Percentiles rank a stretch among this genome's conserved stretches.
Conservation (phyloP, 1,140 invertebrate genomes). For the Galleria mellonella region DNA sequence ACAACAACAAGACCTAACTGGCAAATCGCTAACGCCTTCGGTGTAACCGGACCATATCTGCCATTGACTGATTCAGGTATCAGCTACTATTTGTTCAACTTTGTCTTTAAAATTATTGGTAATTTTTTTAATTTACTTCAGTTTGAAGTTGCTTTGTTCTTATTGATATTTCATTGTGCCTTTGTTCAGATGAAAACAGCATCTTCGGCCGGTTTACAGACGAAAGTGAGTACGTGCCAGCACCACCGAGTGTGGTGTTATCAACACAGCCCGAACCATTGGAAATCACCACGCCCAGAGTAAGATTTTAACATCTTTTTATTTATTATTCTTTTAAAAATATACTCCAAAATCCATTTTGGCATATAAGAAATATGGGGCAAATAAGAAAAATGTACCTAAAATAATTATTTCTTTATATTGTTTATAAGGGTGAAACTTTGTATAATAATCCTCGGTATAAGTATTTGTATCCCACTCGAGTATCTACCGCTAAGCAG, state of each 20-base stretch:
- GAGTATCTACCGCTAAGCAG: no score
- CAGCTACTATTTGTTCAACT: not conserved
- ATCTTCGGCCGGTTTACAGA: constrained; percentile 57
- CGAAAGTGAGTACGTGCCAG: constrained; percentile 24
- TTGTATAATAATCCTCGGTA: no score
- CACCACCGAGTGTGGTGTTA: constrained; percentile 18
- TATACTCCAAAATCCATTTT: no score
- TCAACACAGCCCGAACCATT: constrained; percentile 12
- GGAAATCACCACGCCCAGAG: constrained; percentile 26
- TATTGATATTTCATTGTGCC: constrained; percentile 4
- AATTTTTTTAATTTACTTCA: no score
- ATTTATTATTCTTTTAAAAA: no score
- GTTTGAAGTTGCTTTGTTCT: not conserved
- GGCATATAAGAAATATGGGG: no score
- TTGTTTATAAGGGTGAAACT: no score
- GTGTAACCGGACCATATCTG: constrained; percentile 23
- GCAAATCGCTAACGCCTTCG: constrained; percentile 26
- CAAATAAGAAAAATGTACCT: no score
- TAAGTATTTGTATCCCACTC: no score
- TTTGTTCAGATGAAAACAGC: constrained; percentile 55
- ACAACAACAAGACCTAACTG: constrained; percentile 33
- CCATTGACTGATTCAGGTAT: constrained; percentile 30
- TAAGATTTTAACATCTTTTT: constrained; percentile 11
- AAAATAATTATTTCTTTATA: no score
- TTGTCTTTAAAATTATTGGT: no score